phyloP scores from a whole-genome alignment of 2,797 vertebrate species.

The Philypnodon macrostomus region DNA sequence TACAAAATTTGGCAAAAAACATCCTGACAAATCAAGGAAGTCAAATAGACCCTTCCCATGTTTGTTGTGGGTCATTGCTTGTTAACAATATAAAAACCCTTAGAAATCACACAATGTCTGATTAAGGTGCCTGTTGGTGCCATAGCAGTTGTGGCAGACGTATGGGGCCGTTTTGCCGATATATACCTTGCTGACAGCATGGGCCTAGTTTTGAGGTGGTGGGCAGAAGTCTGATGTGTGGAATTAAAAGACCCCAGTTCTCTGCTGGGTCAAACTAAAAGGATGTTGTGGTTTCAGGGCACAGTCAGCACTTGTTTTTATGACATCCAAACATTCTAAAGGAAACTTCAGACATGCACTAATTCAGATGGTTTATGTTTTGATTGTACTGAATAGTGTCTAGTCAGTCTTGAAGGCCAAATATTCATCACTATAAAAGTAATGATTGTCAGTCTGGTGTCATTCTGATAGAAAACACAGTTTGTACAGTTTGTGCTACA shows the following conservation, averaged over 20 bases:
- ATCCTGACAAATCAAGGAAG: too few relatives aligned
- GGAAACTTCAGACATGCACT: too few relatives aligned
- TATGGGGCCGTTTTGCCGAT: too few relatives aligned
- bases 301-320: conserved; percentile 35
- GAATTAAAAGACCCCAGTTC: conserved; percentile 27
- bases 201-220: conserved; percentile 20
- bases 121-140: too few relatives aligned
- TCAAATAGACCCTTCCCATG: too few relatives aligned
- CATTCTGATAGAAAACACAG: conserved; percentile 23
- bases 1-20: too few relatives aligned
- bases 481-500: conserved; percentile 18
- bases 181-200: too few relatives aligned
- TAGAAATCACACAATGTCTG: too few relatives aligned
- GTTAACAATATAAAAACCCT: too few relatives aligned
- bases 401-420: conserved; percentile 10
- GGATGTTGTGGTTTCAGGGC: conserved; percentile 21
- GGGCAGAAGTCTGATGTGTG: conserved; percentile 4
- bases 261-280: conserved; percentile 19
- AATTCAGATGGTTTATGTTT: too few relatives aligned
- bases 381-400: conserved; percentile 22
- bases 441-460: conserved; percentile 60
- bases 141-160: too few relatives aligned
- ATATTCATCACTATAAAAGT: conserved; percentile 46
- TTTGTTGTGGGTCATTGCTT: too few relatives aligned
- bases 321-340: conserved; percentile 20